Base-by-base conservation (phyloP, 35 echinoderm and acorn worm species). In the Apostichopus californicus region DNA sequence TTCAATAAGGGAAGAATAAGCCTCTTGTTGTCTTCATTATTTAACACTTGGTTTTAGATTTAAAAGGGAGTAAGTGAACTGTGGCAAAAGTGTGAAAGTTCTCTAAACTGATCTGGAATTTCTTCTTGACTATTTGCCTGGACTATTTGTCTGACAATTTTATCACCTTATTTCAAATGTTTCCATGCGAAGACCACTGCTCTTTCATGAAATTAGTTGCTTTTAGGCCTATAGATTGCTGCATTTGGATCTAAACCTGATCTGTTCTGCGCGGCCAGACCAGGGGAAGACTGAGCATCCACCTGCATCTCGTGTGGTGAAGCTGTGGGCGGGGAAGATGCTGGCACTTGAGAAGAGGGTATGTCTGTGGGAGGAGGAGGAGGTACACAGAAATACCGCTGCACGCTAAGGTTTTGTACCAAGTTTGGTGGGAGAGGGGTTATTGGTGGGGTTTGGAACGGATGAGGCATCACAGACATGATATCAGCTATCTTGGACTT, bases 401-500 rank as follows among this genome's bases (percentile, higher is more conserved):
- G 88, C 10, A 78, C 88, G 25, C 88, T 63, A 54, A 90, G 72
- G 70, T 75, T 90, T 28, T 90, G 88, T 46, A 90, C 73, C 78
- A 78, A 53, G 55, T 79, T 90, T 26, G 87, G 77, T 90, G 93
- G 87, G 14, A 81, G 80, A 9, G 79, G 86, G 60, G 83, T 87
- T 7, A 93, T 90, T 53, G 92, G 61, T 28, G 93, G 25, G 25
- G 79, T 13, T 0, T 92, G 92, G 77, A 93, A 94, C 60, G 80
- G 92, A 70, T 87, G 82, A 14, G 58, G 86, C 97, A 98, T 98
- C 10, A 98, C 97, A 5, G 97, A 95, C 97, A 98, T 98, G 56
- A 96, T 90, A 53, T 98, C 97, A 46, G 97, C 93, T 68, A 98
- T 96, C 78, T 96, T 98, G 2, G 97, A 87, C 88, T 98, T 96